Percentiles rank a stretch among this genome's conserved stretches.
These are phyloP conservation scores for Tamandua tetradactyla DNA, from an alignment of 2,797 vertebrate genomes.

Conservation along the genomic window DNA sequence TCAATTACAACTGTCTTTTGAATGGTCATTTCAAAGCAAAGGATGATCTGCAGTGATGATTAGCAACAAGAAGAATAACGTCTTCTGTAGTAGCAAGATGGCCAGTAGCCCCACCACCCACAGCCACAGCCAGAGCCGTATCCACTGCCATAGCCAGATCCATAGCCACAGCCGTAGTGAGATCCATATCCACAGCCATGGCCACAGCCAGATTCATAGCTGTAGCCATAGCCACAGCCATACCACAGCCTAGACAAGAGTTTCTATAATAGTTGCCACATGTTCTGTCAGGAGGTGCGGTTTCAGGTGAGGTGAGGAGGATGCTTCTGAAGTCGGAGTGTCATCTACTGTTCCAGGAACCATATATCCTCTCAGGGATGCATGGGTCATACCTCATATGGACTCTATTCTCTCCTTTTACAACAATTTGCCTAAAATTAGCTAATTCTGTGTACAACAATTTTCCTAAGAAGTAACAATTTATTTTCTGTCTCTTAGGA, in stretches of 20 bases:
- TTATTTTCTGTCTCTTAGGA: background rate
- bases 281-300: background rate
- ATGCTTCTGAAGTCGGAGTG: background rate
- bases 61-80: conserved; percentile 14
- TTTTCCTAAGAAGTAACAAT: background rate
- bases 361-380: background rate
- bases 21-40: background rate
- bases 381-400: background rate
- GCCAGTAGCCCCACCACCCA: background rate
- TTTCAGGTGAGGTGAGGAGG: background rate
- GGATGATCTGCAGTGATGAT: background rate
- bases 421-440: background rate
- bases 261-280: background rate
- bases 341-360: background rate
- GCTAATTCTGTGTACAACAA: background rate
- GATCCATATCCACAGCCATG: no score
- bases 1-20: background rate
- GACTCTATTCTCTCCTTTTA: background rate
- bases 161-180: no score
- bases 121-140: no score
- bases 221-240: background rate
- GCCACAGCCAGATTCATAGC: background rate
- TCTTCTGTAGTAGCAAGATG: background rate
- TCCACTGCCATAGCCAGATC: no score
- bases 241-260: background rate